Base-by-base conservation (phyloP, 1,140 invertebrate species). In the Bilobella aurantiaca region DNA sequence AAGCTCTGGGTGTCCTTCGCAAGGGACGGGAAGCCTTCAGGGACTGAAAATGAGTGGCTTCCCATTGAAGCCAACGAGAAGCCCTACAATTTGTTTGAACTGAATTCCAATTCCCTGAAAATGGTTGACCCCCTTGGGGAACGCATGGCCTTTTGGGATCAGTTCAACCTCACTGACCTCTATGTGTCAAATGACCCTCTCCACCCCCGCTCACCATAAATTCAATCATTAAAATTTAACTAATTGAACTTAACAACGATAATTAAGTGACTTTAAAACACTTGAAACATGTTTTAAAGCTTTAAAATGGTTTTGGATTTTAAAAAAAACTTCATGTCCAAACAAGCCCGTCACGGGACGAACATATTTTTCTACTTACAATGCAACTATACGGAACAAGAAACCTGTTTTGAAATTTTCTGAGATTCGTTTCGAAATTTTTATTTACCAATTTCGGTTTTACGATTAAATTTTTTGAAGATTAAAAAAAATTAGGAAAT, bases 121-220 rank as follows among this genome's bases (percentile, higher is more conserved):
- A 62, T 63, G 58, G 47, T 29, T 1, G 25, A 57, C 5, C 31
- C 46, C 3, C 5, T 70, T 18, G 5, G 28, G 30, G 57, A 63
- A 1, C 3, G 69, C 32, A 70, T 70, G 69, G 16, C 34, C 3
- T 70, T 70, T 63, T 70, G 69, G 69, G 65, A 70, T 28, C 47
- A 47, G 30, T 70, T 67, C 56, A 23, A 34, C 16, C 37, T 58
- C 2, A 37, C 34, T 21, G 65, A 67, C 30, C 56, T 67, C 49
- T 56, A 62, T 27, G 8, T 14, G 12, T 8, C 49, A 16, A 53
- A 53, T 5, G 49, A 53, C 21, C 49, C 49, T 14, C 34, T 42
- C 34, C 34, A 42, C 18, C 34, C 34, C 8, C 8, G 18, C 8
- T 18, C 34, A 42, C 34, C 8, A 42, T 42, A 42, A 12, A 42